Evolutionary conservation across 2,797 vertebrate species (phyloP).

Genomic region (Coluber constrictor): DNA sequence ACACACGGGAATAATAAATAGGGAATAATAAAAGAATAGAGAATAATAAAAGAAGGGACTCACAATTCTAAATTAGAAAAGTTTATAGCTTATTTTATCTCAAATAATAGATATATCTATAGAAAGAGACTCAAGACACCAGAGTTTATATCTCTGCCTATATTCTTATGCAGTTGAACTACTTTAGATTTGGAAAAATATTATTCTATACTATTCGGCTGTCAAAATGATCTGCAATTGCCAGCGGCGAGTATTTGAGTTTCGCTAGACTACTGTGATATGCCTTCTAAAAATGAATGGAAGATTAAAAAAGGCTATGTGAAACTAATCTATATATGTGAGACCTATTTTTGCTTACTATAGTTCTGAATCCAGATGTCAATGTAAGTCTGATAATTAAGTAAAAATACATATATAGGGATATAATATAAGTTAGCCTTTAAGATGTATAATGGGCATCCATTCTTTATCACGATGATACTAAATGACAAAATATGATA

Average conservation of each 20-base stretch:
- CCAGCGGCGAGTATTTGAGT: neutral
- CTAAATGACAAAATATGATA: neutral
- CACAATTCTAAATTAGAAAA: neutral
- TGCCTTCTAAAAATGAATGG: neutral
- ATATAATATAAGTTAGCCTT: neutral
- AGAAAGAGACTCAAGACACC: neutral
- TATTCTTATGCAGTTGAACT: conserved; percentile 2
- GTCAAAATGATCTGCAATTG: neutral
- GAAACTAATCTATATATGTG: neutral
- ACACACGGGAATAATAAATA: too few relatives aligned
- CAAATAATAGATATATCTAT: neutral
- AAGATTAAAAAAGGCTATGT: neutral
- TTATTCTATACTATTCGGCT: neutral
- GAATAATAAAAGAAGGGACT: neutral
- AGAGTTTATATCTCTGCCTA: neutral
- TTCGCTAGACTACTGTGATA: neutral
- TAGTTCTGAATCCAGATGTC: neutral
- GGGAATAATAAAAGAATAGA: neutral
- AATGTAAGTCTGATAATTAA: neutral
- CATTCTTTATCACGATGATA: neutral
- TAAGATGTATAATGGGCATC: neutral
- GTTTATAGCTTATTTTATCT: neutral
- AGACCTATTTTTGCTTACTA: neutral
- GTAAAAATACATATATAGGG: conserved; percentile 19
- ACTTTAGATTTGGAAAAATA: neutral